Conservation (phyloP, 2,888 invertebrate species). For the Drosophila lutescens region DNA sequence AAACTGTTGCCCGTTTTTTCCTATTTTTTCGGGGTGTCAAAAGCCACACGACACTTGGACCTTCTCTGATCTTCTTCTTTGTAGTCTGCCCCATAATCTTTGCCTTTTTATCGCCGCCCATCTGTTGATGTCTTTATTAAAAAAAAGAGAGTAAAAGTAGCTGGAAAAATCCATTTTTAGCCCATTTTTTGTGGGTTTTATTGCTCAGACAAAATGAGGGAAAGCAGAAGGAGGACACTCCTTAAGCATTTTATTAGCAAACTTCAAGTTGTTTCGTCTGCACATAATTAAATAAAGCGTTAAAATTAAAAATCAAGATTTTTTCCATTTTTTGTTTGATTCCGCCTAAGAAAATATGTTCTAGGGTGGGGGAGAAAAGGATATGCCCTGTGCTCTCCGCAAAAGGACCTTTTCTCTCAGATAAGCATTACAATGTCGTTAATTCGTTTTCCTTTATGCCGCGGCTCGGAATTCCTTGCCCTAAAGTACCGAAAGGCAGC, state of each 20-base stretch:
- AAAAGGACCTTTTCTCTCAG: slow-evolving; percentile 42
- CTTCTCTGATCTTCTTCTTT: slow-evolving; percentile 28
- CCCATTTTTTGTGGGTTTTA: slow-evolving; percentile 77
- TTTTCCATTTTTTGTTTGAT: slow-evolving; percentile 26
- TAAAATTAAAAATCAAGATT: slow-evolving; percentile 75
- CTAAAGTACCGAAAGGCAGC: slow-evolving; percentile 48
- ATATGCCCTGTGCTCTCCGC: slow-evolving; percentile 22
- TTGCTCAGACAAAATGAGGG: slow-evolving; percentile 48
- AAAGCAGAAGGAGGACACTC: slow-evolving; percentile 24
- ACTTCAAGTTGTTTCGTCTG: slow-evolving; percentile 54
- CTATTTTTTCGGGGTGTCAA: slow-evolving; percentile 29
- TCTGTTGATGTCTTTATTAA: slow-evolving; percentile 81
- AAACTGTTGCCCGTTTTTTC: slow-evolving; percentile 28
- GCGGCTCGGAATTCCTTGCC: slow-evolving; percentile 57
- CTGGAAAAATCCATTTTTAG: slow-evolving; percentile 69
- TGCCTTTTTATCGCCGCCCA: slow-evolving; percentile 81
- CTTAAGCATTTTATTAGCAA: slow-evolving; percentile 52
- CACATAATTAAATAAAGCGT: slow-evolving; percentile 82
- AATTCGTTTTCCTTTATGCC: slow-evolving; percentile 48
- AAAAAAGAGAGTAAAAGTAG: slow-evolving; percentile 36
- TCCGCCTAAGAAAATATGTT: slow-evolving; percentile 58
- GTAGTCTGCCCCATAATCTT: slow-evolving; percentile 75
- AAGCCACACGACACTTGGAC: slow-evolving; percentile 38
- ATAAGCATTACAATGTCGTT: slow-evolving; percentile 53
- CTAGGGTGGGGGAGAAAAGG: slow-evolving; percentile 35